Conservation (phyloP, 2,888 invertebrate genomes). For the Hemistola chrysoprasaria region DNA sequence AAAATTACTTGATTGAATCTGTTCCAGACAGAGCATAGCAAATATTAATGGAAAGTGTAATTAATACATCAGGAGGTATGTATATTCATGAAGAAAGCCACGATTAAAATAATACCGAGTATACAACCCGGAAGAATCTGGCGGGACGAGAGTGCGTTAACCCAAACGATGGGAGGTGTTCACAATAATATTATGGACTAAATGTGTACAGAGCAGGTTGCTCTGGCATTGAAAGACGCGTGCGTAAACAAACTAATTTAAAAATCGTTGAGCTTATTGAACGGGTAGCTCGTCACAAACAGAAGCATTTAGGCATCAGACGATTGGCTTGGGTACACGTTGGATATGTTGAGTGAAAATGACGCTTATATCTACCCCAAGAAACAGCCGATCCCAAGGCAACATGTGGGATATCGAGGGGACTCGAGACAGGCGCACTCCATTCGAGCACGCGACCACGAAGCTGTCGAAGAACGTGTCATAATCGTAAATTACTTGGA, state of each 20-base stretch:
- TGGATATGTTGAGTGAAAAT: slow-evolving; percentile 25
- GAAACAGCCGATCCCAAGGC: slow-evolving; percentile 34
- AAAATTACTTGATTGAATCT: slow-evolving; percentile 5
- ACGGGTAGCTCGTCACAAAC: slow-evolving; percentile 30
- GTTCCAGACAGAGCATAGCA: background rate
- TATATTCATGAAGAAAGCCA: slow-evolving; percentile 17
- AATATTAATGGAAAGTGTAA: background rate
- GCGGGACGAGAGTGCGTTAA: slow-evolving; percentile 63
- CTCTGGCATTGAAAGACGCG: slow-evolving; percentile 52
- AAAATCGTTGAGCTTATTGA: slow-evolving; percentile 47
- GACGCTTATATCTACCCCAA: slow-evolving; percentile 37
- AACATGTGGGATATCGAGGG: slow-evolving; percentile 45
- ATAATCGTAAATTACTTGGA: slow-evolving; percentile 20
- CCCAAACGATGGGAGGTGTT: slow-evolving; percentile 52
- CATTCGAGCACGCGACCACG: slow-evolving; percentile 40
- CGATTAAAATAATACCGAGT: slow-evolving; percentile 39
- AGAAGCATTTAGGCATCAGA: slow-evolving; percentile 24
- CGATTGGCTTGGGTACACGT: slow-evolving; percentile 21
- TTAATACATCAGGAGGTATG: slow-evolving; percentile 4
- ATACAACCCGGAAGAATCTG: slow-evolving; percentile 51
- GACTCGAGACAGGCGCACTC: slow-evolving; percentile 29
- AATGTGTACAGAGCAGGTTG: slow-evolving; percentile 55
- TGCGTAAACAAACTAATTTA: slow-evolving; percentile 59
- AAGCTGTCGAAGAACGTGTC: slow-evolving; percentile 23
- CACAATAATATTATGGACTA: slow-evolving; percentile 55